Evolutionary conservation across 1,140 invertebrate genomes (phyloP).

Genomic region (Tetragonula clypearis): DNA sequence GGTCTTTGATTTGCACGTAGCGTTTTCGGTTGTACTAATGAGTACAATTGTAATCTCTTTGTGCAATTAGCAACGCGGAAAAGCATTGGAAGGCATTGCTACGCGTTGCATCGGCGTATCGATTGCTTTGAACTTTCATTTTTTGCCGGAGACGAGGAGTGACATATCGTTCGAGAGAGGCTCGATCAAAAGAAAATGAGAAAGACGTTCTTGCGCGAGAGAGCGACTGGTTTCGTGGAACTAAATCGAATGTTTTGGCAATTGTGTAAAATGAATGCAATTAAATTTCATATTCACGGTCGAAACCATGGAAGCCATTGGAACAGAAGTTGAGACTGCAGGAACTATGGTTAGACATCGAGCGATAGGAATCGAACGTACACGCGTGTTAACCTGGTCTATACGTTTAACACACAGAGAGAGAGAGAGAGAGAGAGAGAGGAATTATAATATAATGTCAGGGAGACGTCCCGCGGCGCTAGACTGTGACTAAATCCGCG

Average conservation of each 20-base stretch:
- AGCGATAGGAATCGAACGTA: conserved; percentile 13
- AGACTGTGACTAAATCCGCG: conserved; percentile 81
- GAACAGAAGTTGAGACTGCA: neutral
- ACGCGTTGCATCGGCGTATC: neutral
- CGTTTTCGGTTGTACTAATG: neutral
- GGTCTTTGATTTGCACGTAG: neutral
- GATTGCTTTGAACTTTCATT: neutral
- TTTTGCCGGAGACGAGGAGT: neutral
- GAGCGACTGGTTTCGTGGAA: too few species aligned
- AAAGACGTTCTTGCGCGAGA: neutral
- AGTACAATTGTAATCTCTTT: too few species aligned
- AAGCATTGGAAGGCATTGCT: neutral
- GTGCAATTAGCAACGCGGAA: neutral
- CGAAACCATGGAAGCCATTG: neutral
- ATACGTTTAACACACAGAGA: neutral
- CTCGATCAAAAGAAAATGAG: neutral
- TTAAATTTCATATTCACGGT: too few species aligned
- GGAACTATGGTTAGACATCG: neutral
- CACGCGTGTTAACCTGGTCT: neutral
- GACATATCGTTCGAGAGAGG: neutral
- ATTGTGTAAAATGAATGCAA: too few species aligned
- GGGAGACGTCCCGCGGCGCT: conserved; percentile 76
- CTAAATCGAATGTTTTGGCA: too few species aligned
- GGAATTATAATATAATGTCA: conserved; percentile 55
- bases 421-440: neutral